Evolutionary conservation across 2,888 invertebrate genomes (phyloP).

Genomic region (Spilosoma lubricipeda): DNA sequence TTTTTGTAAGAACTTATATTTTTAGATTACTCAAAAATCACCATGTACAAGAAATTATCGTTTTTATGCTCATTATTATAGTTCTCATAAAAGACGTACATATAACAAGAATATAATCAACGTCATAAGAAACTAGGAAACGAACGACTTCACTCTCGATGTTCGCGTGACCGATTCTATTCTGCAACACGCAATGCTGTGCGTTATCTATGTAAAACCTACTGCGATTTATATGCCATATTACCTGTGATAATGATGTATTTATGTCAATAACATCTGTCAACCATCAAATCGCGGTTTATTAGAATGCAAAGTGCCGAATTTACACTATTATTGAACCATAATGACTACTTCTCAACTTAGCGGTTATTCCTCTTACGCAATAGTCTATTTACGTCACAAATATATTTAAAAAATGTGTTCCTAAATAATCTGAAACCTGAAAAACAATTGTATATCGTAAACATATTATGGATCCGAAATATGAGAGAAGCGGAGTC

Average conservation of each 20-base stretch:
- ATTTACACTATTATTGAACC: background rate
- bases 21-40: background rate
- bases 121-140: background rate
- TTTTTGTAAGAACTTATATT: background rate
- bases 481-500: no score
- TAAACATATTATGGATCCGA: no score
- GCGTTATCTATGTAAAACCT: conserved; percentile 26
- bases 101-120: background rate
- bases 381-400: no score
- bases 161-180: conserved; percentile 42
- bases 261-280: conserved; percentile 8
- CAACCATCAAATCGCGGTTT: background rate
- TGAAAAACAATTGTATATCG: background rate
- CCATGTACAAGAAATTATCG: background rate
- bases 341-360: no score
- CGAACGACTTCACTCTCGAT: conserved; percentile 30
- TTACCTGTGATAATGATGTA: conserved; percentile 19
- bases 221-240: conserved; percentile 13
- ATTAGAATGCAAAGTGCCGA: background rate
- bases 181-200: conserved; percentile 39
- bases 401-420: background rate
- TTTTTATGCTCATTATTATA: background rate
- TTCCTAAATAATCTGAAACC: background rate
- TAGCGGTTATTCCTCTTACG: no score
- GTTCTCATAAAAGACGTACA: background rate